Conservation (phyloP, 2,888 invertebrate genomes). For the Plagodis pulveraria region DNA sequence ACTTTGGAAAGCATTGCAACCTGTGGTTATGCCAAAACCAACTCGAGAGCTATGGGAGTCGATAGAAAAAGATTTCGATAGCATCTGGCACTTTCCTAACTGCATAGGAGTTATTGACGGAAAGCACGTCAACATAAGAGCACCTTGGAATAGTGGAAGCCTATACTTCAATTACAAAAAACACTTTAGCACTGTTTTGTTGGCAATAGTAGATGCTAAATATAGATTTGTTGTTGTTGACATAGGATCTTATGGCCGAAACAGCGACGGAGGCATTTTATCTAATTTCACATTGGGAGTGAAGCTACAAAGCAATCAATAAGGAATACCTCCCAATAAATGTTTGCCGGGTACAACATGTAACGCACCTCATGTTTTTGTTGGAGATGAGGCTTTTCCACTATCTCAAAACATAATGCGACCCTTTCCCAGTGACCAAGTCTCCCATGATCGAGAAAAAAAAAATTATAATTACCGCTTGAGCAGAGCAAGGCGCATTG, state of each 20-base stretch:
- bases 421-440: constrained; percentile 1
- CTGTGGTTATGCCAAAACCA: constrained; percentile 30
- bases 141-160: constrained; percentile 28
- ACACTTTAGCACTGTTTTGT: constrained; percentile 30
- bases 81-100: constrained; percentile 35
- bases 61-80: constrained; percentile 26
- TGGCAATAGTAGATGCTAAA: constrained; percentile 32
- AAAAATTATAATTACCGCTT: neutral
- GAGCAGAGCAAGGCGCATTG: constrained; percentile 14
- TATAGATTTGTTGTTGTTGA: constrained; percentile 20
- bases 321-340: no score
- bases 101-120: constrained; percentile 30
- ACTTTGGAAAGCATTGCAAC: constrained; percentile 1
- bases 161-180: constrained; percentile 34
- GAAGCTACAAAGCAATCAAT: no score
- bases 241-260: constrained; percentile 27
- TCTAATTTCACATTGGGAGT: no score
- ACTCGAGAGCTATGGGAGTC: constrained; percentile 22
- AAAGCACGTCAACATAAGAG: constrained; percentile 25
- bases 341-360: no score
- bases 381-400: no score
- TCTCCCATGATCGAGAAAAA: neutral
- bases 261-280: constrained; percentile 19
- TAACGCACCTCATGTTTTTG: no score
- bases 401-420: constrained; percentile 1